Evolutionary conservation across 2,113 vertebrate genomes (phyloP).

Genomic region (Regulus satrapa): DNA sequence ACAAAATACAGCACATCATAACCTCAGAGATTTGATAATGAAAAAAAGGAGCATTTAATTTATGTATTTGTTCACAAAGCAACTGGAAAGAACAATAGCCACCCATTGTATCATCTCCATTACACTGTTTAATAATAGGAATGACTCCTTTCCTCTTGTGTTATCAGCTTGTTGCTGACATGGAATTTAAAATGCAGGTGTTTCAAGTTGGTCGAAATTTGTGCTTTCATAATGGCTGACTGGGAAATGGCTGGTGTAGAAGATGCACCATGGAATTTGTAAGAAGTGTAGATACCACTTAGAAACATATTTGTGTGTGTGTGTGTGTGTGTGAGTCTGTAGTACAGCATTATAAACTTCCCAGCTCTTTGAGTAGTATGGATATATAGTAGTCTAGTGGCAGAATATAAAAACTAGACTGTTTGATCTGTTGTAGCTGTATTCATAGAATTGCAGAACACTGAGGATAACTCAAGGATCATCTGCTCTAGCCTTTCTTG

Average conservation of each 20-base stretch:
- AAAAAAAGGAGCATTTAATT: slow-evolving; percentile 12
- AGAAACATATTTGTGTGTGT: neutral
- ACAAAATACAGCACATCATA: slow-evolving; percentile 8
- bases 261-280: neutral
- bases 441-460: neutral
- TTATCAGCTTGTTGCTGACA: neutral
- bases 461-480: neutral
- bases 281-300: neutral
- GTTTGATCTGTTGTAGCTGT: neutral
- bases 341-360: neutral
- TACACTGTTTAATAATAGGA: neutral
- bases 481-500: neutral
- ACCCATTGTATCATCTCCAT: neutral
- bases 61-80: slow-evolving; percentile 2
- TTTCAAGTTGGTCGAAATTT: neutral
- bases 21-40: neutral
- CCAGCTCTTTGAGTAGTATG: neutral
- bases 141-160: neutral
- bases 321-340: neutral
- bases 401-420: neutral
- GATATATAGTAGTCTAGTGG: neutral
- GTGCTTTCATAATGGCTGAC: neutral
- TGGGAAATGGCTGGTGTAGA: neutral
- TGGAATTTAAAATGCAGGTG: neutral
- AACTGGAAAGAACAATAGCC: slow-evolving; percentile 7